These are phyloP conservation scores for Sylvicola cinctus DNA, from an alignment of 2,888 invertebrate genomes.

Conservation along the genomic window DNA sequence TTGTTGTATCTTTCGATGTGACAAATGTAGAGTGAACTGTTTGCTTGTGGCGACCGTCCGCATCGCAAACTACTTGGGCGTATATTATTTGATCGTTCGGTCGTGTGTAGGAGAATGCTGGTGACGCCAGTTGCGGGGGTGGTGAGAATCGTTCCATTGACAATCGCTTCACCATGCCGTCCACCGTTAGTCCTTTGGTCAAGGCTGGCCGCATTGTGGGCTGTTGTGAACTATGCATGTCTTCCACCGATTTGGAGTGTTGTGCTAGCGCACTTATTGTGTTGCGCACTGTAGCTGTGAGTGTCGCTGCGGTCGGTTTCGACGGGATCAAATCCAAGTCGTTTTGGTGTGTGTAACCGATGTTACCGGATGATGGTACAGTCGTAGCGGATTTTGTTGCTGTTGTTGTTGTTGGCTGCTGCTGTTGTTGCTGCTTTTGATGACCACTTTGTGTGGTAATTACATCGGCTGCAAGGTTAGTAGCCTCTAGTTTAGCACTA, in stretches of 20 bases:
- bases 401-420: not conserved
- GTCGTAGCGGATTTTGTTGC: slow-evolving; percentile 8
- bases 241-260: slow-evolving; percentile 27
- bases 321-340: slow-evolving; percentile 24
- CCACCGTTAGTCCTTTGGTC: slow-evolving; percentile 51
- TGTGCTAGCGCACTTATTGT: slow-evolving; percentile 24
- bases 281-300: slow-evolving; percentile 15
- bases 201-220: slow-evolving; percentile 46
- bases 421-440: not conserved
- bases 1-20: slow-evolving; percentile 10
- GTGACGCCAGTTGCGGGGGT: slow-evolving; percentile 48
- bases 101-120: slow-evolving; percentile 63
- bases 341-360: slow-evolving; percentile 29
- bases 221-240: slow-evolving; percentile 54
- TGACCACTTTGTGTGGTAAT: not conserved
- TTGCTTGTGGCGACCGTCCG: slow-evolving; percentile 19
- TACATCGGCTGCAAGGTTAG: not conserved
- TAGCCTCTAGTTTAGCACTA: not conserved
- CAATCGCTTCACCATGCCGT: slow-evolving; percentile 53
- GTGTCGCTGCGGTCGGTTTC: slow-evolving; percentile 15
- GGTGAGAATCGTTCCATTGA: slow-evolving; percentile 48
- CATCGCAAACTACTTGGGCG: slow-evolving; percentile 45
- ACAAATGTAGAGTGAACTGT: slow-evolving; percentile 31
- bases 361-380: slow-evolving; percentile 23
- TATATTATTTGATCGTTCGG: slow-evolving; percentile 42